These are phyloP conservation scores for Thera britannica DNA, from an alignment of 2,888 invertebrate species.

Conservation along the genomic window DNA sequence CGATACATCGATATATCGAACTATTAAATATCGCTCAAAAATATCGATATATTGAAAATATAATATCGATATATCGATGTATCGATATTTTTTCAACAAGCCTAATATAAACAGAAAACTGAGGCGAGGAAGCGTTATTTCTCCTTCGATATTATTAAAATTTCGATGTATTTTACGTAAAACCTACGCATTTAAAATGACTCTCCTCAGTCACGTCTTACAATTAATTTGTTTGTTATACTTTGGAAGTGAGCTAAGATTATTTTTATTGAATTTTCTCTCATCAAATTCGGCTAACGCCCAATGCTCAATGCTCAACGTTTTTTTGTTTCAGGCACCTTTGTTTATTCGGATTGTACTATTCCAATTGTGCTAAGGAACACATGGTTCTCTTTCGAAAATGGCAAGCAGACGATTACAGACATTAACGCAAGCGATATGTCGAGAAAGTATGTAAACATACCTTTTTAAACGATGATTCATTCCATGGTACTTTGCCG, in stretches of 20 bases:
- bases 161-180: slow-evolving; percentile 40
- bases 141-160: background rate
- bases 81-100: too few species aligned
- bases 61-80: too few species aligned
- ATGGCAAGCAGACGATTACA: slow-evolving; percentile 92
- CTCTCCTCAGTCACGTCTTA: slow-evolving; percentile 40
- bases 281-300: slow-evolving; percentile 62
- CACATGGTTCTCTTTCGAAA: slow-evolving; percentile 96
- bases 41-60: too few species aligned
- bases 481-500: too few species aligned
- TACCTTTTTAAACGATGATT: background rate
- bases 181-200: slow-evolving; percentile 46
- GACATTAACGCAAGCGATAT: slow-evolving; percentile 92
- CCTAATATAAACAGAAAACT: background rate
- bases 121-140: background rate
- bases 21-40: too few species aligned
- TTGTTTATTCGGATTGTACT: slow-evolving; percentile 83
- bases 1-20: too few species aligned
- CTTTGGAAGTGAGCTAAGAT: slow-evolving; percentile 50
- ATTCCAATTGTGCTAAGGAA: slow-evolving; percentile 93
- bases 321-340: slow-evolving; percentile 55
- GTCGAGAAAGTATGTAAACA: slow-evolving; percentile 82
- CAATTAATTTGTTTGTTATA: slow-evolving; percentile 45
- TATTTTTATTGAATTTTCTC: slow-evolving; percentile 33
- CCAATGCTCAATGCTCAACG: slow-evolving; percentile 52